These are phyloP conservation scores for Myrmophylax atrothorax DNA, from an alignment of 2,113 vertebrate species.

Conservation along the genomic window DNA sequence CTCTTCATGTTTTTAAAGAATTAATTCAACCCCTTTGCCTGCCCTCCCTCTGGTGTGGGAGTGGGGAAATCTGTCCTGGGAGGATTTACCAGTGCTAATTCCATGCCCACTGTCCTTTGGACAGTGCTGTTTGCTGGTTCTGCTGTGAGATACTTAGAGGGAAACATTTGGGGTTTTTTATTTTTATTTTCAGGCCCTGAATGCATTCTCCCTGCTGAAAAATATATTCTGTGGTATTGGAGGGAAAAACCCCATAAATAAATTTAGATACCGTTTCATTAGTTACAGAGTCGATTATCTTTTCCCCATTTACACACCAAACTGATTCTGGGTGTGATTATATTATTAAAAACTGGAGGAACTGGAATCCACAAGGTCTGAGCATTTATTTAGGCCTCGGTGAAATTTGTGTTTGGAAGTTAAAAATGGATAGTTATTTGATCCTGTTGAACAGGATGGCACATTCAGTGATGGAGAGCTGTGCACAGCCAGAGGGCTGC, in stretches of 20 bases:
- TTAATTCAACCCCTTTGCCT: background rate
- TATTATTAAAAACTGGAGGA: background rate
- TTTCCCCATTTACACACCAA: background rate
- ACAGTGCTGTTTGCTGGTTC: background rate
- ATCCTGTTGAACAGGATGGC: background rate
- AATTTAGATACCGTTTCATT: background rate
- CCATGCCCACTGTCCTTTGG: fast-evolving
- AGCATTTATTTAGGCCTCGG: background rate
- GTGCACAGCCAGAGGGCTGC: background rate
- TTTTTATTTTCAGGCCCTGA: background rate
- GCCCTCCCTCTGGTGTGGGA: background rate
- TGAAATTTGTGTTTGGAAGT: background rate
- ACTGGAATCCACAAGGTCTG: background rate
- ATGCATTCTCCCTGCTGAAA: background rate
- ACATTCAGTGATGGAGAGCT: background rate
- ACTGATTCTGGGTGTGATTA: background rate
- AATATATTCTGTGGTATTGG: background rate
- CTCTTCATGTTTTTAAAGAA: background rate
- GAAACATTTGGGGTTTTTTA: fast-evolving
- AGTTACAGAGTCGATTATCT: background rate
- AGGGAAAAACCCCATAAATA: background rate
- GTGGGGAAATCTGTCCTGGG: background rate
- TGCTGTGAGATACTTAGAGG: background rate
- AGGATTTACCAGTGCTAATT: background rate
- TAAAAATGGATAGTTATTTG: background rate